Base-by-base conservation (phyloP, 1,140 invertebrate species). In the Dendrolimus kikuchii region DNA sequence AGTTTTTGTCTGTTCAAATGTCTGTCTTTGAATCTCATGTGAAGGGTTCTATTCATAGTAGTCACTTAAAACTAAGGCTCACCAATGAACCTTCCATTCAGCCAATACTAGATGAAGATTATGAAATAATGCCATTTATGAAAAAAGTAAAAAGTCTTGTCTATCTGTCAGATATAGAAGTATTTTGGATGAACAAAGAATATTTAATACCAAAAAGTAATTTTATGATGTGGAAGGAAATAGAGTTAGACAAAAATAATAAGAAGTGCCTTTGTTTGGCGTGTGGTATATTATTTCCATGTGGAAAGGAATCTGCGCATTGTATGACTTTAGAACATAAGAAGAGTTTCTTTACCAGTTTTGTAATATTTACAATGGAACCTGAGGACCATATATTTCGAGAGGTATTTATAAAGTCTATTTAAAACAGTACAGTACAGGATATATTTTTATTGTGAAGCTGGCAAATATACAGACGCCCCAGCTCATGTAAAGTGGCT, bases 11-110 rank as follows among this genome's bases (percentile, higher is more conserved):
- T 4, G 64, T 63, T 10, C 63, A 70, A 42, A 70, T 71, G 5
- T 66, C 61, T 7, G 53, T 71, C 5, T 69, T 69, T 38, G 64
- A 62, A 39, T 40, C 66, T 55, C 78, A 81, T 58, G 57, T 74
- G 0, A 62, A 61, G 47, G 78, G 76, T 1, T 4, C 41, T 5
- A 23, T 42, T 41, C 78, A 81, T 43, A 60, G 42, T 49, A 67
- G 64, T 37, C 55, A 65, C 50, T 65, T 81, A 49, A 64, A 72
- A 48, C 38, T 72, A 7, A 68, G 60, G 50, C 68, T 67, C 1
- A 7, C 65, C 5, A 59, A 56, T 46, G 49, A 44, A 50, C 41
- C 23, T 23, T 23, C 23, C 23, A 23, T 23, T 23, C 23, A 23
- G 23, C 23, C 23, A 23, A 3, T 23, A 23, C 23, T 23, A 23